These are phyloP conservation scores for Arenicola marina DNA, from an alignment of 2,888 invertebrate genomes.

Conservation along the genomic window DNA sequence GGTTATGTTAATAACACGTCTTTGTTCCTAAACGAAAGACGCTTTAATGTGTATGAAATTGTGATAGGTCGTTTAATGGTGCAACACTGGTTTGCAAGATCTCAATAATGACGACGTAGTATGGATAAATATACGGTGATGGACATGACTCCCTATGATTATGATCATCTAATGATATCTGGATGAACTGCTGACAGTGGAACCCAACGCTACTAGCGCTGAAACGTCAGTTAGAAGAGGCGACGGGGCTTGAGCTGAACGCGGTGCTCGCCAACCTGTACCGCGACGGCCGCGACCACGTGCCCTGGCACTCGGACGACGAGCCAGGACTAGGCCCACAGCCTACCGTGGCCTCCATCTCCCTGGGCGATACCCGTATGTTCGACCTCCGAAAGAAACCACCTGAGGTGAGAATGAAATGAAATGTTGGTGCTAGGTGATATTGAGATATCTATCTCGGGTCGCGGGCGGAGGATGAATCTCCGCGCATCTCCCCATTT, in stretches of 20 bases:
- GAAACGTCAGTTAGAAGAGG: slow-evolving; percentile 50
- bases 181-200: slow-evolving; percentile 46
- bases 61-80: too few species aligned
- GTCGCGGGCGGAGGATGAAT: too few species aligned
- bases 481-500: too few species aligned
- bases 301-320: slow-evolving; percentile 64
- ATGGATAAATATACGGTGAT: background rate
- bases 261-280: slow-evolving; percentile 64
- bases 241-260: slow-evolving; percentile 62
- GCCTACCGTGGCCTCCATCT: slow-evolving; percentile 60
- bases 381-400: slow-evolving; percentile 62
- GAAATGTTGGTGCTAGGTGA: too few species aligned
- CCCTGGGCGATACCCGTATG: slow-evolving; percentile 58
- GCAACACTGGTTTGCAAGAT: too few species aligned
- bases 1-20: too few species aligned
- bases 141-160: too few species aligned
- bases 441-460: too few species aligned
- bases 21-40: too few species aligned
- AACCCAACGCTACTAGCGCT: slow-evolving; percentile 43
- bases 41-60: too few species aligned
- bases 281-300: slow-evolving; percentile 62
- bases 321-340: slow-evolving; percentile 58
- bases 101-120: too few species aligned
- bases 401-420: slow-evolving; percentile 29
- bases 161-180: background rate